These are phyloP conservation scores for Formicarius rufipectus DNA, from an alignment of 2,113 vertebrate species.

Conservation along the genomic window DNA sequence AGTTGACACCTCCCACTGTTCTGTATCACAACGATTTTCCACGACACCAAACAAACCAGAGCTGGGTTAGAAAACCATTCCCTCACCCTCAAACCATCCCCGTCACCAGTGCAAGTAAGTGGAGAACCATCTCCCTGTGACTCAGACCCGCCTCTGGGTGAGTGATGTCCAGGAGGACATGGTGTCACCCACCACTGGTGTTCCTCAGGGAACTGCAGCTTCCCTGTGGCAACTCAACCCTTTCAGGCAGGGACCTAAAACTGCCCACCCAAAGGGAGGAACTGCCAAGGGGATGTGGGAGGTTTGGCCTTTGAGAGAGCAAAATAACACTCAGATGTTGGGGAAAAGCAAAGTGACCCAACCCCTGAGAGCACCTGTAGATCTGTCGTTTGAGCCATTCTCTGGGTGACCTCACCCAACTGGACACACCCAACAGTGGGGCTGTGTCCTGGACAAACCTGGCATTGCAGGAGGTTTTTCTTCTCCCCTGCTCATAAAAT, in stretches of 20 bases:
- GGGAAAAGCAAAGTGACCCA: background rate
- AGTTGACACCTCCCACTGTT: background rate
- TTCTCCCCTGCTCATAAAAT: background rate
- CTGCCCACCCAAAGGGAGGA: background rate
- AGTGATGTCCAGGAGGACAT: background rate
- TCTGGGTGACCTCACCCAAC: background rate
- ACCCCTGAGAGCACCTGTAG: background rate
- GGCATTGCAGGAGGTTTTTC: background rate
- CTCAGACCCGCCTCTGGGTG: background rate
- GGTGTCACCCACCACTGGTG: background rate
- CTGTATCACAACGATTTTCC: rapidly evolving
- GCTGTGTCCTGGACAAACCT: background rate
- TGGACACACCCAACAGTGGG: background rate
- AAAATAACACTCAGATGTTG: background rate
- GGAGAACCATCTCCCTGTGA: background rate
- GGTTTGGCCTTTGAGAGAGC: background rate
- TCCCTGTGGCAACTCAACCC: background rate
- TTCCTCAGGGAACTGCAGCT: background rate
- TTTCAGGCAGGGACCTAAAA: background rate
- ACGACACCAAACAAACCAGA: background rate
- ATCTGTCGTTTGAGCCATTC: background rate
- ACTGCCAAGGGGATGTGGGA: background rate
- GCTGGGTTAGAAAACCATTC: background rate
- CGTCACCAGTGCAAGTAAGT: background rate
- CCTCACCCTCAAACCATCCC: background rate